These are phyloP conservation scores for Ichneumoninae sp. DNA, from an alignment of 2,888 invertebrate genomes.

Conservation along the genomic window DNA sequence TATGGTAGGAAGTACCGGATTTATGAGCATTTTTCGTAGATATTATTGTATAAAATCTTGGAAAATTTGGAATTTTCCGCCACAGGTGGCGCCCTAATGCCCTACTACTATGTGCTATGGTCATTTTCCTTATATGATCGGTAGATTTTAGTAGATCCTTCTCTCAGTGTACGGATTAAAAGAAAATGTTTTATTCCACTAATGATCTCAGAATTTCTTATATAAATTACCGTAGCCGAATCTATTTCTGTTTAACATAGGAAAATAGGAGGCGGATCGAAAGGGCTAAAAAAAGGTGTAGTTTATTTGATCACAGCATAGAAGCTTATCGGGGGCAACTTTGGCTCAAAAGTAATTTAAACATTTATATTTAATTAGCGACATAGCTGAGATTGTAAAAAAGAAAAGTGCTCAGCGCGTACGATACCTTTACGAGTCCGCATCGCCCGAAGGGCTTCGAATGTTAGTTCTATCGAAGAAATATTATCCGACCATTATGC, in stretches of 20 bases:
- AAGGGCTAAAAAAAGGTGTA: neutral
- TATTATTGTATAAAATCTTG: no score
- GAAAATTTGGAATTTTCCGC: no score
- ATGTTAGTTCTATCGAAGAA: slow-evolving; percentile 32
- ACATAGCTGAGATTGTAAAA: slow-evolving; percentile 7
- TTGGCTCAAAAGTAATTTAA: neutral
- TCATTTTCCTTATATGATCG: no score
- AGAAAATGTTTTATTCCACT: neutral
- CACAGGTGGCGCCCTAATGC: no score
- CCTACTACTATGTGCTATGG: no score
- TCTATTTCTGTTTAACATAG: neutral
- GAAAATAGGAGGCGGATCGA: no score
- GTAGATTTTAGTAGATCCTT: no score
- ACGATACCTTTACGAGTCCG: slow-evolving; percentile 15
- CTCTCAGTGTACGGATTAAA: neutral
- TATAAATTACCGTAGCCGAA: neutral
- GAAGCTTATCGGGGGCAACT: neutral
- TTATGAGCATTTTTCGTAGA: no score
- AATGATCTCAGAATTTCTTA: neutral
- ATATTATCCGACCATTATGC: slow-evolving; percentile 55
- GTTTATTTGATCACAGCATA: neutral
- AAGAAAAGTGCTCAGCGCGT: slow-evolving; percentile 12
- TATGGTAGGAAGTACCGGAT: no score
- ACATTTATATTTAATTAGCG: neutral
- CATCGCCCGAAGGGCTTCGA: slow-evolving; percentile 23